These are phyloP conservation scores for Plodia interpunctella DNA, from an alignment of 1,140 invertebrate species.

Conservation along the genomic window DNA sequence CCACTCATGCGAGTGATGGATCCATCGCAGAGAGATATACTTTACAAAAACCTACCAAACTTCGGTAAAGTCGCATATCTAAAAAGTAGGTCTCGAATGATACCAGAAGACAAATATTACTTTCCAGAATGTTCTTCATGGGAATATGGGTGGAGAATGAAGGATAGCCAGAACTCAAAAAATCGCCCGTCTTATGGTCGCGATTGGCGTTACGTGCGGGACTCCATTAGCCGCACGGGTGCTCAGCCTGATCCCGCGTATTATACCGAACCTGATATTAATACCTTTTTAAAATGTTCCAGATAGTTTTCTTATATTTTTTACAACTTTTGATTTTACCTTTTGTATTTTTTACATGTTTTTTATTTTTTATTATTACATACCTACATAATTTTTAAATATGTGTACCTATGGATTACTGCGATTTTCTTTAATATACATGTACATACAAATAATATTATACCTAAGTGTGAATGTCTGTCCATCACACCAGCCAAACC, in stretches of 20 bases:
- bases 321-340: no score
- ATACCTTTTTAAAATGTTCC: no score
- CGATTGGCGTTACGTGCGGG: conserved; percentile 40
- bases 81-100: conserved; percentile 28
- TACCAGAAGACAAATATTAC: conserved; percentile 52
- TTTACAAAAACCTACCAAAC: conserved; percentile 50
- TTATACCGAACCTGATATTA: conserved; percentile 31
- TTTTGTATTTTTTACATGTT: no score
- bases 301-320: no score
- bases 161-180: conserved; percentile 33
- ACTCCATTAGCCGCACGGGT: conserved; percentile 42
- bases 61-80: conserved; percentile 44
- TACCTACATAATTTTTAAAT: no score
- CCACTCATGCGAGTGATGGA: conserved; percentile 54
- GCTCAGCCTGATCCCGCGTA: conserved; percentile 50
- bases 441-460: no score
- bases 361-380: no score
- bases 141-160: conserved; percentile 53
- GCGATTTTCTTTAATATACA: no score
- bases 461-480: no score
- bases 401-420: no score
- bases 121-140: conserved; percentile 42
- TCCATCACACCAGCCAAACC: no score
- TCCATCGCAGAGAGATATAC: conserved; percentile 31
- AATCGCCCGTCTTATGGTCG: conserved; percentile 35